A percentile compares a stretch with the other conserved stretches of the same genome.
These are phyloP conservation scores for Phyllopteryx taeniolatus DNA, from an alignment of 2,113 vertebrate species.

Conservation along the genomic window DNA sequence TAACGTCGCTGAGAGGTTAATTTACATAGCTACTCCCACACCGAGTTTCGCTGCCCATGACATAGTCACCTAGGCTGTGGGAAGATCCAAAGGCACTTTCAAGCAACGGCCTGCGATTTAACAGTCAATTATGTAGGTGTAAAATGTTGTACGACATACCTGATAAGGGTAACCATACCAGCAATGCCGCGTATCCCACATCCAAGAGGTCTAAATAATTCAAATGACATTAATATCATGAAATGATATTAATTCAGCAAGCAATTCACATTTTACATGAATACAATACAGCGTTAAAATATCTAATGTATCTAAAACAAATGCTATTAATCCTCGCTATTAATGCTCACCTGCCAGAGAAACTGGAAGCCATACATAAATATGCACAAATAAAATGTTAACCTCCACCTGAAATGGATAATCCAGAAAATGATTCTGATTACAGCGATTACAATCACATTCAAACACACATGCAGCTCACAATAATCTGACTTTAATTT, in stretches of 20 bases:
- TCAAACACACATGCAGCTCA: neutral
- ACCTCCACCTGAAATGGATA: conserved; percentile 86
- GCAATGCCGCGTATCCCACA: conserved; percentile 94
- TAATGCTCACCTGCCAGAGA: conserved; percentile 87
- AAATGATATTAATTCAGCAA: conserved; percentile 1
- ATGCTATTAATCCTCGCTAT: neutral
- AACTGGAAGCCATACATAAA: conserved; percentile 90
- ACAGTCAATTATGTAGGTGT: too few species aligned
- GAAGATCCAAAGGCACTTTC: too few species aligned
- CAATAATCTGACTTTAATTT: neutral
- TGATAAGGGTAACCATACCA: conserved; percentile 95
- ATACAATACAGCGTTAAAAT: neutral
- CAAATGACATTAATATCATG: neutral
- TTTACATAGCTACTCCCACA: too few species aligned
- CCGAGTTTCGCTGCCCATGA: too few species aligned
- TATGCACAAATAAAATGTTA: conserved; percentile 92
- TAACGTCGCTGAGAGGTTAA: too few species aligned
- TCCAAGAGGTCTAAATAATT: conserved; percentile 82
- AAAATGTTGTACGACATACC: conserved; percentile 65
- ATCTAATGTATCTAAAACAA: neutral
- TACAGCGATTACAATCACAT: conserved; percentile 1
- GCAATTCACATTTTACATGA: neutral
- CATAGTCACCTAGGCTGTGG: too few species aligned
- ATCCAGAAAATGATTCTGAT: neutral
- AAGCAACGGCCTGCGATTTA: too few species aligned